Base-by-base conservation (phyloP, 2,797 vertebrate genomes). In the Myiotriccus ornatus region DNA sequence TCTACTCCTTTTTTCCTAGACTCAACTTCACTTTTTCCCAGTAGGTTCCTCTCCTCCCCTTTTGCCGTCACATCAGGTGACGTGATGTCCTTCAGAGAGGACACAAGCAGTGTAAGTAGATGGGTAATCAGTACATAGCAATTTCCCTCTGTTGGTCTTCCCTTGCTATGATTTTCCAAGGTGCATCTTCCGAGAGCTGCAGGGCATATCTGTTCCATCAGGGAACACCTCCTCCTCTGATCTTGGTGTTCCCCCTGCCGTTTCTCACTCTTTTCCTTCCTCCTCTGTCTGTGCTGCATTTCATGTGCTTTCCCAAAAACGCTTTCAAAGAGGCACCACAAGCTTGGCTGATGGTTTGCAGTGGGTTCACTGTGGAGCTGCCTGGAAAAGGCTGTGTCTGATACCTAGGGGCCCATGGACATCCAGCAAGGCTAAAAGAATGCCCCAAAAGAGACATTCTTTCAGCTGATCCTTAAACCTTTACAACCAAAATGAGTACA, bases 71-170 rank as follows among this genome's bases (percentile, higher is more conserved):
- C 6, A 75, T 19, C 21, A 78, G 32, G 30, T 34, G 34, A 20
- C 2, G n/a, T n/a, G n/a, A n/a, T n/a, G n/a, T 7, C 5, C 14
- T 44, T 44, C 44, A 68, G 9, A 64, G 27, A 68, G 28, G 11
- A 24, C 46, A 59, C 1, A 13, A 15, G 6, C 15, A 34, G 9
- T n/a, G 13, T 15, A 24, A 34, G 7, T 11, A 1, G 2, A 0
- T 53, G 5, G 4, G 12, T 50, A 35, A 2, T n/a, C 17, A 43
- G 2, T 4, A 41, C 1, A 0, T 4, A 57, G 7, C 7, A 43
- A 15, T 47, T 90, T 74, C 13, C 62, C 1, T 53, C 14, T 18
- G 0, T 34, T 4, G 1, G 6, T 27, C 7, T 24, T 67, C 59
- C 12, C 4, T 60, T 50, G 10, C 59, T 4, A 7, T 5, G 4